Conservation (phyloP, 2,113 vertebrate species). For the Philantomba maxwellii region DNA sequence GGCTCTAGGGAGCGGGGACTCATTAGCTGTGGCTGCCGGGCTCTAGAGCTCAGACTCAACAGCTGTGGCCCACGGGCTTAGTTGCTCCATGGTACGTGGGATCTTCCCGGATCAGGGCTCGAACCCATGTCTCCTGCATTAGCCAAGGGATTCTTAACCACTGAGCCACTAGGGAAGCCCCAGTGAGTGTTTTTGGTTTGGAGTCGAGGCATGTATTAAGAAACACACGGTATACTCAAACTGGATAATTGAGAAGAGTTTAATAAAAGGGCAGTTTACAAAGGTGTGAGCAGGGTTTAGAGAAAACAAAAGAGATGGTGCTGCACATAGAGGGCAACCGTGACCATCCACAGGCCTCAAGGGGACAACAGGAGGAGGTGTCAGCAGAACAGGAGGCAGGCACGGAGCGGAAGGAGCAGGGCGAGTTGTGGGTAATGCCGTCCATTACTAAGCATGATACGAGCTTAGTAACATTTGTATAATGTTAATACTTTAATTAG, state of each 20-base stretch:
- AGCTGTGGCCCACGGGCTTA: not conserved
- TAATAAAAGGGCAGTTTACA: not conserved
- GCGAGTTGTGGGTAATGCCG: fast-evolving
- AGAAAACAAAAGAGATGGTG: not conserved
- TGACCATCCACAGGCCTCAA: not conserved
- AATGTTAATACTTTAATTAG: not conserved
- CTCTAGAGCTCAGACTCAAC: not conserved
- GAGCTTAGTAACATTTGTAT: not conserved
- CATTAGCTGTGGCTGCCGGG: not conserved
- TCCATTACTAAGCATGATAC: not conserved
- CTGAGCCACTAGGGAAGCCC: not conserved
- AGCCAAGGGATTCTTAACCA: not conserved
- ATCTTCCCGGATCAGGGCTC: not conserved
- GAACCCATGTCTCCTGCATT: not conserved
- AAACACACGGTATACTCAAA: not conserved
- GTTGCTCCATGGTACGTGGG: not conserved
- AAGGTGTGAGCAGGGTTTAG: not conserved
- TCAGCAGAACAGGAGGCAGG: too few species aligned
- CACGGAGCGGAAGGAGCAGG: not conserved
- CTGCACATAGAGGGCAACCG: not conserved
- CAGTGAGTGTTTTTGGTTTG: not conserved
- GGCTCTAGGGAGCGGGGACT: not conserved
- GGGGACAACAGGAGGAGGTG: not conserved
- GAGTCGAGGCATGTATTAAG: not conserved
- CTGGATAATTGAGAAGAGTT: not conserved